Percentiles rank a stretch among this genome's conserved stretches.
These are phyloP conservation scores for Perognathus longimembris DNA, from an alignment of 2,113 vertebrate species.

Conservation along the genomic window DNA sequence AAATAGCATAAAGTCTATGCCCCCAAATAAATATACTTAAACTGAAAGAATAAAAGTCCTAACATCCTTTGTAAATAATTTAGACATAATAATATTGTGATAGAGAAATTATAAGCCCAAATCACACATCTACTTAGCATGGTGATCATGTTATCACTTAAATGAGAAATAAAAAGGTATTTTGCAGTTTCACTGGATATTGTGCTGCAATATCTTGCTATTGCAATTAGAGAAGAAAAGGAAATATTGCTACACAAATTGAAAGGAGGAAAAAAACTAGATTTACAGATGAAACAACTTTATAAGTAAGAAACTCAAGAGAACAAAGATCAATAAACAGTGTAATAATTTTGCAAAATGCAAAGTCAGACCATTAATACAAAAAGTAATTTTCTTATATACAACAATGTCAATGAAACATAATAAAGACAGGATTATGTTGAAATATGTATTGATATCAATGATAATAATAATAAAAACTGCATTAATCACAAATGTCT, in stretches of 20 bases:
- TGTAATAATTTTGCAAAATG: neutral
- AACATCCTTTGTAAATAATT: neutral
- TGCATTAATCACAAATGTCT: neutral
- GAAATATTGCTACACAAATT: neutral
- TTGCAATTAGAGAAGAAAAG: neutral
- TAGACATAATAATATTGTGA: neutral
- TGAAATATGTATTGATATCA: neutral
- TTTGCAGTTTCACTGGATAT: neutral
- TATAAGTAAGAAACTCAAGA: neutral
- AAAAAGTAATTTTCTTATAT: neutral
- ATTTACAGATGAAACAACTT: neutral
- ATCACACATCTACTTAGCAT: neutral
- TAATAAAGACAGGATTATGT: neutral
- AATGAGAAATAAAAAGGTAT: neutral
- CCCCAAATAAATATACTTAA: constrained; percentile 6
- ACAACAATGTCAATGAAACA: constrained; percentile 3
- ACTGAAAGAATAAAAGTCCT: neutral
- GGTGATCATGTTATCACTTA: neutral
- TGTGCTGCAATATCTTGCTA: neutral
- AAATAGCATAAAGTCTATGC: neutral
- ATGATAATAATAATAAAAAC: neutral
- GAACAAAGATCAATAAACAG: neutral
- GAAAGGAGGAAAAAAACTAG: constrained; percentile 4
- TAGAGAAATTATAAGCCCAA: neutral
- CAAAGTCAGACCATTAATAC: too few species aligned